Percentiles rank a stretch among this genome's conserved stretches.
phyloP scores from a whole-genome alignment of 2,888 invertebrate genomes.

The Drosophila suboccidentalis region DNA sequence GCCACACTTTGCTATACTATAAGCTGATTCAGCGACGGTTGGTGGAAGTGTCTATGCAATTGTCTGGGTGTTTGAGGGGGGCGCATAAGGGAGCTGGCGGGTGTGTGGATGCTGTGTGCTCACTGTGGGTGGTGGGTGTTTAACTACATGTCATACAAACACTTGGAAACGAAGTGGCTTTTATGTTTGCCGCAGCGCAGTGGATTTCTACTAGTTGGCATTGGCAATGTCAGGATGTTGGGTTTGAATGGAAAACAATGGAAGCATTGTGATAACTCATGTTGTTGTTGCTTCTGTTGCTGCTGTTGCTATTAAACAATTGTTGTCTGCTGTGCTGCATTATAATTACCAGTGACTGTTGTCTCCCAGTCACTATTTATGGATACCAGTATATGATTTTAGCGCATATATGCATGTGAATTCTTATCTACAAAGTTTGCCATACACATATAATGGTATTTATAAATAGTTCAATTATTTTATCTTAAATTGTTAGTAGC shows the following conservation, averaged over 20 bases:
- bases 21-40: slow-evolving; percentile 51
- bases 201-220: slow-evolving; percentile 62
- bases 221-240: slow-evolving; percentile 72
- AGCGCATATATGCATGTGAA: neutral
- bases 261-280: slow-evolving; percentile 55
- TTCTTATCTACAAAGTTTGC: slow-evolving; percentile 2
- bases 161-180: slow-evolving; percentile 76
- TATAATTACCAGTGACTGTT: slow-evolving; percentile 93
- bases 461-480: slow-evolving; percentile 1
- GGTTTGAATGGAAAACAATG: slow-evolving; percentile 70
- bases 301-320: slow-evolving; percentile 60
- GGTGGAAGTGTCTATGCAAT: slow-evolving; percentile 48
- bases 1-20: slow-evolving; percentile 63
- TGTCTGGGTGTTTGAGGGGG: slow-evolving; percentile 20
- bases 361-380: slow-evolving; percentile 86
- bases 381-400: slow-evolving; percentile 11
- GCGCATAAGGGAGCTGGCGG: neutral
- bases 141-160: slow-evolving; percentile 56
- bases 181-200: slow-evolving; percentile 60
- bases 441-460: neutral
- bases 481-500: neutral
- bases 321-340: slow-evolving; percentile 49
- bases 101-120: slow-evolving; percentile 1
- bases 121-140: neutral
- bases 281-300: slow-evolving; percentile 30